Conservation (phyloP, 30 jellyfish, hydroid and myxozoan genomes). For the Catostylus mosaicus region DNA sequence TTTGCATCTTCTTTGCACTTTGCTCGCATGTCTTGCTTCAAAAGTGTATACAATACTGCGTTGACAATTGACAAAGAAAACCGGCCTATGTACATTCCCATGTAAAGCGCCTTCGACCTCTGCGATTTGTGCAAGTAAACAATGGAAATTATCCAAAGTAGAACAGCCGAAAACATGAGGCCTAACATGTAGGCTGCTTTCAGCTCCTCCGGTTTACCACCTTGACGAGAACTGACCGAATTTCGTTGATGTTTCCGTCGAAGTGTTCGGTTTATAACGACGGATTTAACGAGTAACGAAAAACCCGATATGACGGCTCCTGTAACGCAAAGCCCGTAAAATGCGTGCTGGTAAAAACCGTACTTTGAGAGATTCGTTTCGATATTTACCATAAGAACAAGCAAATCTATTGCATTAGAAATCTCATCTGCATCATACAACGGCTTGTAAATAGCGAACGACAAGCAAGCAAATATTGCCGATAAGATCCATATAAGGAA, state of each 20-base stretch:
- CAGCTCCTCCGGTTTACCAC: slow-evolving; percentile 7
- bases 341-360: background rate
- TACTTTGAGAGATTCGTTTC: background rate
- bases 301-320: slow-evolving; percentile 14
- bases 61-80: slow-evolving; percentile 32
- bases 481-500: slow-evolving; percentile 39
- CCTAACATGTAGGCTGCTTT: slow-evolving; percentile 16
- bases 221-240: background rate
- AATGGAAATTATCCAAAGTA: background rate
- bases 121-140: background rate
- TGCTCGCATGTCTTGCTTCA: slow-evolving; percentile 26
- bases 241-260: slow-evolving; percentile 11
- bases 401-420: background rate
- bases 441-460: slow-evolving; percentile 42
- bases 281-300: background rate
- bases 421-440: slow-evolving; percentile 12
- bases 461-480: slow-evolving; percentile 15
- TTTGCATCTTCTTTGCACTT: slow-evolving; percentile 2
- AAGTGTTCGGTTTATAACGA: background rate
- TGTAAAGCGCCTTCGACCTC: background rate
- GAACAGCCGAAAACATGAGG: slow-evolving; percentile 24
- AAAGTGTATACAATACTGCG: slow-evolving; percentile 44
- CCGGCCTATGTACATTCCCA: slow-evolving; percentile 50
- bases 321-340: slow-evolving; percentile 8
- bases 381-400: background rate